Evolutionary conservation across 2,113 vertebrate species (phyloP), one percentile per base, ranked within the genome.

Genomic region (Crotalus horridus): DNA sequence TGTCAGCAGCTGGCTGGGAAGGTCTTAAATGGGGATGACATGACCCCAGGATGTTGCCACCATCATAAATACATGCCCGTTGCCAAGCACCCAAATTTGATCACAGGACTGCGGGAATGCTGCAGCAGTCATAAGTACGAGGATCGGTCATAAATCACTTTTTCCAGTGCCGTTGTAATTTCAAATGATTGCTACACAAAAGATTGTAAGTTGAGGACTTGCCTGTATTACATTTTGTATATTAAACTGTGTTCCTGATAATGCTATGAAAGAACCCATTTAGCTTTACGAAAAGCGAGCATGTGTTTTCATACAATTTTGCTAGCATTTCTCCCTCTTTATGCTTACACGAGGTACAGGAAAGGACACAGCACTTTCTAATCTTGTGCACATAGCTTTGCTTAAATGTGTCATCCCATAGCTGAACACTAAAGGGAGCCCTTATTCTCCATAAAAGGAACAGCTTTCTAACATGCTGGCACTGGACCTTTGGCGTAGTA

Each of bases 371-470:
- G 39, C n/a, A 54, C 33, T 90, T 85, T 58, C 85, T 21, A 39
- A 54, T 64, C 29, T 24, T 29, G 7, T 43, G n/a, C 7, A 51
- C 21, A 26, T 53, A 46, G 9, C 17, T 86, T 59, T 69, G 7
- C 59, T 26, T 46, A 7, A 17, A 89, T 51, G 53, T n/a, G 56
- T 58, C 54, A 55, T 89, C 6, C 43, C 6, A 2, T n/a, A 29
- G 56, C 6, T 53, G 90, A 69, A 15, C 93, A 69, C 74, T 26
- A 90, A 81, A 92, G 93, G n/a, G 93, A 55, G 74, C 88, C 12
- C 88, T 69, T 86, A 87, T 88, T 69, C 88, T 56, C 90, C 61
- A 54, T 26, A 91, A 64, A 48, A 29, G 1, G 10, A 26, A 6
- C 54, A 43, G 55, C 3, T 86, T 86, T 23, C 9, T 88, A 61